These are phyloP conservation scores for Esox niger DNA, from an alignment of 2,113 vertebrate species.

Conservation along the genomic window DNA sequence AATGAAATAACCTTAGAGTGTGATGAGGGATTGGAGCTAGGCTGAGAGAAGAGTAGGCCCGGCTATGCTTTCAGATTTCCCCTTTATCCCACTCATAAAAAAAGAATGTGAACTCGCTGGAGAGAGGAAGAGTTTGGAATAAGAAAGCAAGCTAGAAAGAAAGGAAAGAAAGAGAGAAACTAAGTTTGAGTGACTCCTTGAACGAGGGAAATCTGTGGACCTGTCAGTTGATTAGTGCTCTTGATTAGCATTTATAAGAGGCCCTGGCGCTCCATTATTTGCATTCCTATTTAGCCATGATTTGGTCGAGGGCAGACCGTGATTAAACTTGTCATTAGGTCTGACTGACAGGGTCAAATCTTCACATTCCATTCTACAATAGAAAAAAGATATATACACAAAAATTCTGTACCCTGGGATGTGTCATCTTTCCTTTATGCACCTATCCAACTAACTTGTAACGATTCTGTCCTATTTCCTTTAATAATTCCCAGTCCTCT, in stretches of 20 bases:
- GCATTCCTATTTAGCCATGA: conserved; percentile 99
- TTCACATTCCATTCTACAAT: conserved; percentile 93
- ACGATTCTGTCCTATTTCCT: conserved; percentile 34
- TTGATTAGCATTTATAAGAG: conserved; percentile 99
- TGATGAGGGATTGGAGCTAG: conserved; percentile 42
- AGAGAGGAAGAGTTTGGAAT: conserved; percentile 73
- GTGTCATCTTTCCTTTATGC: conserved; percentile 85
- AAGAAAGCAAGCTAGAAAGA: conserved; percentile 79
- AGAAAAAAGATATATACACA: conserved; percentile 63
- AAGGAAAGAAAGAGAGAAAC: conserved; percentile 33
- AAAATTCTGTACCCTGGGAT: too few species aligned
- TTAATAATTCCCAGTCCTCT: background rate
- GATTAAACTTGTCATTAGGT: conserved; percentile 99
- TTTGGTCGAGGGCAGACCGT: conserved; percentile 94
- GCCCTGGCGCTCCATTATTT: conserved; percentile 96
- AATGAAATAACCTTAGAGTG: conserved; percentile 37
- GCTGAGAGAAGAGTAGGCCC: conserved; percentile 14
- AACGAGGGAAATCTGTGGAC: conserved; percentile 87
- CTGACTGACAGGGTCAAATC: conserved; percentile 99
- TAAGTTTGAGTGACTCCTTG: conserved; percentile 87
- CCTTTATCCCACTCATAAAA: conserved; percentile 70
- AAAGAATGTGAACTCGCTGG: conserved; percentile 47
- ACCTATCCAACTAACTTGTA: conserved; percentile 75
- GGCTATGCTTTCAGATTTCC: background rate
- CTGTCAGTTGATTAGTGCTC: conserved; percentile 99